Evolutionary conservation across 2,797 vertebrate genomes (phyloP), one percentile per base, ranked within the genome.

Genomic region (Oceanodroma leucorhoa): DNA sequence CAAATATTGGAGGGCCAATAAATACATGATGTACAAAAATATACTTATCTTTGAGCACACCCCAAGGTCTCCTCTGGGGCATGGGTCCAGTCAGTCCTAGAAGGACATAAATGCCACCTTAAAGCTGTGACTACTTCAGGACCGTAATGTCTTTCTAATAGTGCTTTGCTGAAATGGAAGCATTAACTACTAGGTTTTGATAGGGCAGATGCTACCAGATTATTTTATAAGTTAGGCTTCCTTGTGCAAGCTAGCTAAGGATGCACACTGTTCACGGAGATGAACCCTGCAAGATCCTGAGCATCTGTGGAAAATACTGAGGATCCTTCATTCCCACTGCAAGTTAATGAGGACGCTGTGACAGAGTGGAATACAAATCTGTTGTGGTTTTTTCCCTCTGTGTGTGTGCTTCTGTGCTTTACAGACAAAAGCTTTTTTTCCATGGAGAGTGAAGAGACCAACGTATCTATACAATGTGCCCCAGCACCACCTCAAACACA

Each of bases 351-450:
- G 66, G 53, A 72, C 4, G 6, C 16, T 48, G 20, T 82, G 36
- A 13, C 54, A n/a, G 50, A 72, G 78, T 8, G n/a, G 50, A 83
- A 76, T 78, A 65, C 5, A 50, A 41, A 82, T 38, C n/a, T 87
- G 15, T 58, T 53, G 24, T 46, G 29, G 0, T 19, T 22, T 38
- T 41, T 43, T 23, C 12, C 5, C 9, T 7, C 1, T 64, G 1
- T 66, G 5, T 38, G 4, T 75, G 29, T 62, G 62, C 22, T 91
- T 78, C 24, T 57, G 13, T 27, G 27, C 34, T 80, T 84, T 29
- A 62, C 14, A 83, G 79, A 82, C 24, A 84, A 79, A 94, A 80
- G 27, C 24, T 71, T 87, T 87, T 90, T 66, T 64, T 87, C 41
- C 9, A 16, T 5, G 10, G 54, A 77, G 38, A 48, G 46, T 20